A percentile compares a stretch with the other conserved stretches of the same genome.
phyloP scores from a whole-genome alignment of 2,888 invertebrate genomes.

The Branchellion lobata region DNA sequence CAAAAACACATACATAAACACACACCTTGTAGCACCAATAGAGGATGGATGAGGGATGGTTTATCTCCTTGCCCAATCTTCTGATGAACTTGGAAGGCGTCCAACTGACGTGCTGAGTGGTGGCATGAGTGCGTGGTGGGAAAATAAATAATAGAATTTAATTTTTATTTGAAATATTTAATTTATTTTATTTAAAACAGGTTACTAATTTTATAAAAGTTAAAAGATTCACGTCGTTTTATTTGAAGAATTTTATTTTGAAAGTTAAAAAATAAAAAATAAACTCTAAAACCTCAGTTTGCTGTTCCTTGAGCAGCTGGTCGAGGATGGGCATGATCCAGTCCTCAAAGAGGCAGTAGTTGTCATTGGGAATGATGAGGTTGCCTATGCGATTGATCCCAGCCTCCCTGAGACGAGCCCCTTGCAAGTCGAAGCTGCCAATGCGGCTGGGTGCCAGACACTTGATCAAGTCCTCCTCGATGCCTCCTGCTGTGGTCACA shows the following conservation, averaged over 20 bases:
- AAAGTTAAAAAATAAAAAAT: no score
- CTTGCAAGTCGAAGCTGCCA: constrained; percentile 84
- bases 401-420: constrained; percentile 73
- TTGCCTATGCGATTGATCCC: constrained; percentile 91
- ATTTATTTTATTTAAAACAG: no score
- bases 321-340: constrained; percentile 93
- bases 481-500: constrained; percentile 94
- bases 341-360: constrained; percentile 95
- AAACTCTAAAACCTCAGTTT: constrained; percentile 64
- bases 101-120: constrained; percentile 70
- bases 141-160: neutral
- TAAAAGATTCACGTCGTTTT: no score
- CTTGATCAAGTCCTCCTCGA: constrained; percentile 98
- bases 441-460: constrained; percentile 90
- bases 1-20: no score
- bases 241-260: no score
- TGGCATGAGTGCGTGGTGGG: neutral
- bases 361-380: constrained; percentile 92
- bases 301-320: constrained; percentile 84
- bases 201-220: no score
- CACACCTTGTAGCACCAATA: constrained; percentile 85
- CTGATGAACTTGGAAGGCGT: constrained; percentile 84
- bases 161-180: neutral
- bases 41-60: constrained; percentile 85
- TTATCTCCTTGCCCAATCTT: constrained; percentile 83